Percentiles rank a stretch among this genome's conserved stretches.
Conservation (phyloP, 2,888 invertebrate genomes). For the Stenolophus ochropezus region DNA sequence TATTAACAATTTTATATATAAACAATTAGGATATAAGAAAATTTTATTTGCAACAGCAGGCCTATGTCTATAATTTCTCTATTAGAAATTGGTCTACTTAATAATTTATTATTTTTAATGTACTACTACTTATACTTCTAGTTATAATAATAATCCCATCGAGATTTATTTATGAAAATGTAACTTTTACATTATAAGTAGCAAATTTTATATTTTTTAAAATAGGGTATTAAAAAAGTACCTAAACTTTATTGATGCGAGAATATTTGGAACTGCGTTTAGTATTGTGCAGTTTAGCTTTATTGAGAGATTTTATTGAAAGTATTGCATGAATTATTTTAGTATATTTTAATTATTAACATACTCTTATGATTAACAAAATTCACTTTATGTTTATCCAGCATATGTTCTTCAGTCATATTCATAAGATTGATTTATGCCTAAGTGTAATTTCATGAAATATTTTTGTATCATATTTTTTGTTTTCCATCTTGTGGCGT, state of each 20-base stretch:
- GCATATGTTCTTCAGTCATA: neutral
- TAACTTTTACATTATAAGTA: neutral
- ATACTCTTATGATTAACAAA: slow-evolving; percentile 8
- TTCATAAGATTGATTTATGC: slow-evolving; percentile 3
- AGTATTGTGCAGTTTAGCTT: slow-evolving; percentile 1
- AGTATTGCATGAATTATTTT: slow-evolving; percentile 1
- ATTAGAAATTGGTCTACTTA: neutral
- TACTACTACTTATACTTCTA: neutral
- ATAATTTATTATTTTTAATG: neutral
- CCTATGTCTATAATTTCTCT: too few relatives aligned
- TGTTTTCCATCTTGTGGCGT: neutral
- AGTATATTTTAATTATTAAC: neutral
- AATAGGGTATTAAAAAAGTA: too few relatives aligned
- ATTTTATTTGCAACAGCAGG: too few relatives aligned
- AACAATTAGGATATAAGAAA: too few relatives aligned
- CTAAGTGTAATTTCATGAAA: neutral
- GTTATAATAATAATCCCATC: neutral
- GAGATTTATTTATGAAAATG: neutral
- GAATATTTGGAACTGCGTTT: neutral
- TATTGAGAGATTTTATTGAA: neutral
- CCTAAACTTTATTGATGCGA: too few relatives aligned
- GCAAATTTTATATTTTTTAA: neutral
- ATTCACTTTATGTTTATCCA: slow-evolving; percentile 24
- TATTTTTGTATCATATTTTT: neutral
- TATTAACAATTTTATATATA: too few relatives aligned